Evolutionary conservation across 2,888 invertebrate genomes (phyloP).

Genomic region (Liodrosophila aerea): DNA sequence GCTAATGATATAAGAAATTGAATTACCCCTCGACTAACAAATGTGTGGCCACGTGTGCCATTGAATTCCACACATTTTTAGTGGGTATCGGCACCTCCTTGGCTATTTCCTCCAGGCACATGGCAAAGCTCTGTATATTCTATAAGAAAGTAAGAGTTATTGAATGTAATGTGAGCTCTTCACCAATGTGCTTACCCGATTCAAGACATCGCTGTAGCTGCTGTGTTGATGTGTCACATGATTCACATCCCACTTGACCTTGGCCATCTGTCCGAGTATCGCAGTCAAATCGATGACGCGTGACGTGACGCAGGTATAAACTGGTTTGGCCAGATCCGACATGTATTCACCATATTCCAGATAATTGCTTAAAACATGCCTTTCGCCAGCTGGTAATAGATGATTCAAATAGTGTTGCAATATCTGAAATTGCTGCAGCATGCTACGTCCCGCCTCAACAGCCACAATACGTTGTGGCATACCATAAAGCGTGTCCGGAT

Average conservation of each 20-base stretch:
- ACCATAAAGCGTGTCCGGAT: constrained; percentile 90
- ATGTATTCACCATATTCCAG: constrained; percentile 81
- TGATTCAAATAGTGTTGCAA: constrained; percentile 93
- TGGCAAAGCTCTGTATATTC: constrained; percentile 87
- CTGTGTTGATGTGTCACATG: constrained; percentile 98
- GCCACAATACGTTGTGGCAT: constrained; percentile 94
- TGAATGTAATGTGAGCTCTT: neutral
- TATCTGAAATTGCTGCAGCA: constrained; percentile 93
- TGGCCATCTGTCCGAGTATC: constrained; percentile 92
- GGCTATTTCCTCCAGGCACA: constrained; percentile 89
- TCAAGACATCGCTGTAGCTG: constrained; percentile 90
- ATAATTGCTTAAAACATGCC: constrained; percentile 87
- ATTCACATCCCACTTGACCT: constrained; percentile 97
- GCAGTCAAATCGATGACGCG: constrained; percentile 90
- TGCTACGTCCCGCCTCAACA: constrained; percentile 95
- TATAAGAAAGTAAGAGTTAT: constrained; percentile 31
- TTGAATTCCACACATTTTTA: constrained; percentile 92
- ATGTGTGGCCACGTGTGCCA: constrained; percentile 92
- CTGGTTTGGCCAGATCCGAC: constrained; percentile 89
- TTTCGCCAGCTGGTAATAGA: constrained; percentile 88
- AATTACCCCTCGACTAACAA: constrained; percentile 93
- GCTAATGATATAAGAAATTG: neutral
- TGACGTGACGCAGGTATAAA: constrained; percentile 93
- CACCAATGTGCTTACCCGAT: constrained; percentile 83
- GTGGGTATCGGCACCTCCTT: constrained; percentile 88